A percentile compares a stretch with the other conserved stretches of the same genome.
Conservation (phyloP, 1,140 invertebrate species). For the Brachionus angularis region DNA sequence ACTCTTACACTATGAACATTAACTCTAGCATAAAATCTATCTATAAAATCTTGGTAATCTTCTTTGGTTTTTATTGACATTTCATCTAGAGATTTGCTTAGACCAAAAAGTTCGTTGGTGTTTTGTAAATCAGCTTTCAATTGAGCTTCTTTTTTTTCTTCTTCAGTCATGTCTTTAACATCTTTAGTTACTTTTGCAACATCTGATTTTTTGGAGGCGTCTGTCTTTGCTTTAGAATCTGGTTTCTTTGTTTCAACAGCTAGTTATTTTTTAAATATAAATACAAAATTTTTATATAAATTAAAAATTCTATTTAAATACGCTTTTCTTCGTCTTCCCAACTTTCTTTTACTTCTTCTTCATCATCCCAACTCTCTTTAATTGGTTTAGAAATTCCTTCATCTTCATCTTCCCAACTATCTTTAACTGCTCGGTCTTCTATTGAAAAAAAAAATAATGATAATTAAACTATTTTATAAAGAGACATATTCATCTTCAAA, state of each 20-base stretch:
- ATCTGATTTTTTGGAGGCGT: not conserved
- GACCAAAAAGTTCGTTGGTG: conserved; percentile 31
- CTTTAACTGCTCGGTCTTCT: too few relatives aligned
- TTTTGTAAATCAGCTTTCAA: conserved; percentile 6
- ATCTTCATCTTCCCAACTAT: conserved; percentile 37
- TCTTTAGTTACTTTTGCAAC: not conserved
- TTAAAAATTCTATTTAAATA: too few relatives aligned
- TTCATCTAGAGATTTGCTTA: conserved; percentile 42
- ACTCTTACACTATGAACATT: conserved; percentile 43
- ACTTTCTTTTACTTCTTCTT: conserved; percentile 37
- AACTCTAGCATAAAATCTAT: conserved; percentile 11
- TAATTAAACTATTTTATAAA: too few relatives aligned
- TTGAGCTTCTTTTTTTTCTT: conserved; percentile 43
- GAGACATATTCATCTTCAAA: too few relatives aligned
- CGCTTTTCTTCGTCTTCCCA: conserved; percentile 42
- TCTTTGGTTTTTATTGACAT: conserved; percentile 38
- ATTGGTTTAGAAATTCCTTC: not conserved
- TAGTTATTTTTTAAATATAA: too few relatives aligned
- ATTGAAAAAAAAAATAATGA: too few relatives aligned
- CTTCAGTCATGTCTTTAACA: conserved; percentile 34
- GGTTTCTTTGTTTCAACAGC: not conserved
- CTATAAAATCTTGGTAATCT: conserved; percentile 38
- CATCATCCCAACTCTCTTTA: conserved; percentile 2
- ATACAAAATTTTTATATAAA: too few relatives aligned
- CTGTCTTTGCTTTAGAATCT: not conserved